Percentiles rank a stretch among this genome's conserved stretches.
Evolutionary conservation across 92 coral and sea anemone genomes (phyloP).

Genomic region (Ricordea florida): DNA sequence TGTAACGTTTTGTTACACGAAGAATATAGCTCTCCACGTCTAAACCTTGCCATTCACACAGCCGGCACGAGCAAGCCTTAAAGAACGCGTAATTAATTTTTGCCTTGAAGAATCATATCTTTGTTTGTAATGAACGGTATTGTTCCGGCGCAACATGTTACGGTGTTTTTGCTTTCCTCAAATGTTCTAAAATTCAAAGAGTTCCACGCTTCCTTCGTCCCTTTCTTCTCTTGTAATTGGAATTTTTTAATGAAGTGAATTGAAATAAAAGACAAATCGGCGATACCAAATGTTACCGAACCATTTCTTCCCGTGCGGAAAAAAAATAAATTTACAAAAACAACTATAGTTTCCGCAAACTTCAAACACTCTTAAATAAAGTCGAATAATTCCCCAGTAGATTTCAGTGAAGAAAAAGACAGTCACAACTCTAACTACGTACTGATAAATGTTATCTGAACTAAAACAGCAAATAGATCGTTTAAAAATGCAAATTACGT

Average conservation of each 20-base stretch:
- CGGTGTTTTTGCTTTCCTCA: background rate
- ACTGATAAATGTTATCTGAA: conserved; percentile 17
- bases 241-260: conserved; percentile 11
- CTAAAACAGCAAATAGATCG: background rate
- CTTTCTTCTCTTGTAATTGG: conserved; percentile 23
- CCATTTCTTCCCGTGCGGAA: too few relatives aligned
- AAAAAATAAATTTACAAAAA: too few relatives aligned
- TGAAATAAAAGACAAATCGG: background rate
- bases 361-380: background rate
- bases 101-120: background rate
- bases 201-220: background rate
- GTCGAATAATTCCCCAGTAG: background rate
- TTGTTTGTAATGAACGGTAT: conserved; percentile 21
- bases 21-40: too few relatives aligned
- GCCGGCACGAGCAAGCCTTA: conserved; percentile 2
- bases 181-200: conserved; percentile 10
- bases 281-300: conserved; percentile 32
- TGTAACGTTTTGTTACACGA: too few relatives aligned
- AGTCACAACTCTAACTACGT: background rate
- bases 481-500: conserved; percentile 27
- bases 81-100: conserved; percentile 9
- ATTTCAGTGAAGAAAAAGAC: background rate
- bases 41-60: too few relatives aligned
- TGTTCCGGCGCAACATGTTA: background rate
- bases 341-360: background rate